Base-by-base conservation (phyloP, 2,797 vertebrate species). In the Eremophila alpestris region DNA sequence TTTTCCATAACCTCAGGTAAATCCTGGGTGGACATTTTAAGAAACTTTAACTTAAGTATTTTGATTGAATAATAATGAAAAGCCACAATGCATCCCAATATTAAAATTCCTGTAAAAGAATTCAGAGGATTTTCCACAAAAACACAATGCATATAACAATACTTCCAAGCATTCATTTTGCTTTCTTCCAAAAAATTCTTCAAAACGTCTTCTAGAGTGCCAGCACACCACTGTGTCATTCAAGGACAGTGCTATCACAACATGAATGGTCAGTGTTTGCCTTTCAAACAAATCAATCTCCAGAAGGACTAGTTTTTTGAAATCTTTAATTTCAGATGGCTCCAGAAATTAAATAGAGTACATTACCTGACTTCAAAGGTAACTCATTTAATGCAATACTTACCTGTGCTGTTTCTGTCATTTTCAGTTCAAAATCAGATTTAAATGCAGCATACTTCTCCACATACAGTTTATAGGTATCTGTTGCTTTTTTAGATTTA, bases 401-500 rank as follows among this genome's bases (percentile, higher is more conserved):
- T 98, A 99, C 99, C 98, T 99, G 99, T 82, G 99, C 98, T 32
- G 99, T 99, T 98, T 99, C 99, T 87, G 98, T 98, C 99, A 99
- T 99, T 98, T 99, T 99, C 96, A 99, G 98, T 94, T 99, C 99
- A 98, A 99, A 99, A 96, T 99, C 99, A 10, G 98, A 98, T 98
- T 99, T 99, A 45, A 98, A 98, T 29, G 97, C 89, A 94, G 99
- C 99, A 27, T 99, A 99, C 96, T 99, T 99, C 97, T 99, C 99
- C 96, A 99, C 98, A 40, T 98, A 99, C 1, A 98, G 97, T 97
- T 98, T 99, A 97, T 99, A 99, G 68, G 98, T 97, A 97, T 99
- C 99, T 87, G 99, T 99, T 96, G 99, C 99, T 98, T 99, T 99
- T 97, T 99, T 99, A 95, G 99, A 98, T 98, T 99, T 99, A 95